Conservation (phyloP, 2,797 vertebrate genomes). For the Acomys russatus region DNA sequence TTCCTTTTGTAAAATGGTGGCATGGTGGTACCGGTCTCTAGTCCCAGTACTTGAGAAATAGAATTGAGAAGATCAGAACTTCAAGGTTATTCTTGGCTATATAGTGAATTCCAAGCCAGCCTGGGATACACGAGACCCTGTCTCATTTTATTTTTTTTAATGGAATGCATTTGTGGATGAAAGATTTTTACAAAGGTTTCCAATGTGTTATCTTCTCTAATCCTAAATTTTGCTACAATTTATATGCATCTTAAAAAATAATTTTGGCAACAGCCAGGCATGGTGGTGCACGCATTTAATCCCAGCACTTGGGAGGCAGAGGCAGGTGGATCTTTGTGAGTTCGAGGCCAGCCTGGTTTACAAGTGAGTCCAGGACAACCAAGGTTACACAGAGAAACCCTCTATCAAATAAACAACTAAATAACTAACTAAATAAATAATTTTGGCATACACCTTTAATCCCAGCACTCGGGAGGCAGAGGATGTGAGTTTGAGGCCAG, state of each 20-base stretch:
- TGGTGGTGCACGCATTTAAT: no score
- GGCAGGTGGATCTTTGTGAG: background rate
- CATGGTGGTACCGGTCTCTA: background rate
- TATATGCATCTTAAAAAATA: background rate
- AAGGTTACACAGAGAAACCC: no score
- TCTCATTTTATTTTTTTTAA: background rate
- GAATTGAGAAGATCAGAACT: background rate
- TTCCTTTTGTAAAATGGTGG: background rate
- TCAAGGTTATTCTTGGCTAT: background rate
- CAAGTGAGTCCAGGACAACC: no score
- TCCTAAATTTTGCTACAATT: constrained; percentile 85
- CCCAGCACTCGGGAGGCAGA: no score
- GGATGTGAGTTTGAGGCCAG: no score
- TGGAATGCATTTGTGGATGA: background rate
- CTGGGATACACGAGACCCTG: background rate
- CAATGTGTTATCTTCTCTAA: constrained; percentile 74
- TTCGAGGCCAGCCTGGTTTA: no score
- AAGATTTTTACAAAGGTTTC: background rate
- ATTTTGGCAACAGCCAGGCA: no score
- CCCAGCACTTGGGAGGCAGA: no score
- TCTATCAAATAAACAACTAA: no score
- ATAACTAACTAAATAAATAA: no score
- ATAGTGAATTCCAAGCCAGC: background rate
- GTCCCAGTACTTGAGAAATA: background rate
- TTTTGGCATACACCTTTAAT: no score